Evolutionary conservation across 2,113 vertebrate genomes (phyloP), one percentile per base, ranked within the genome.

Genomic region (Macquaria australasica): DNA sequence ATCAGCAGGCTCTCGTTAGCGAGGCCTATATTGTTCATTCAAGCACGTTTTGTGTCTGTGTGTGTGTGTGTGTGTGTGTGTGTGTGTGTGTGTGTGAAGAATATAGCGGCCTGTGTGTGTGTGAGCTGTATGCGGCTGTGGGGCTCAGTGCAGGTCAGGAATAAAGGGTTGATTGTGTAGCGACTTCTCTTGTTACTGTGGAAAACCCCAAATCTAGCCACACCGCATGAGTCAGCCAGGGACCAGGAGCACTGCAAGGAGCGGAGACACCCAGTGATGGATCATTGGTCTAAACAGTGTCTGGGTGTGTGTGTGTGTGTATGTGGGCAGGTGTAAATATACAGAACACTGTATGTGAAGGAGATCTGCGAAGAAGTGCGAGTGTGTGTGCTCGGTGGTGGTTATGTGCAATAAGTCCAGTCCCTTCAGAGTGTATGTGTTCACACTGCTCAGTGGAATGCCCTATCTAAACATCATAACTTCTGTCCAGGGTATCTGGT

Each of bases 111-210:
- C 20, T 55, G 73, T 85, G 78, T 64, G 78, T 64, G 34, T 83
- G 70, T 72, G 64, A 45, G 31, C 14, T 58, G 68, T 84, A 70
- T 81, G 73, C 43, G 56, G 51, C n/a, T 64, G 41, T 64, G 77
- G 50, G 25, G 51, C 67, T 78, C 64, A 60, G 84, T 63, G 70
- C 58, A 85, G 82, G 78, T 86, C 80, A 78, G 53, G 85, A 79
- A 93, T 90, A 94, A 95, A 93, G 90, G 74, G 25, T 37, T 68
- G 69, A 90, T 92, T 94, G 92, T 95, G 79, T 63, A 66, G 64
- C 4, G 6, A 82, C 82, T 62, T 88, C 88, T 91, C 84, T 77
- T 34, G 25, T 90, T 89, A 73, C 87, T 77, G 79, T 90, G 94
- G 91, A 95, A 95, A 94, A 89, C 85, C 93, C 91, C 89, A 12